Conservation (phyloP, 1,140 invertebrate genomes). For the Platyscapa corneri region DNA sequence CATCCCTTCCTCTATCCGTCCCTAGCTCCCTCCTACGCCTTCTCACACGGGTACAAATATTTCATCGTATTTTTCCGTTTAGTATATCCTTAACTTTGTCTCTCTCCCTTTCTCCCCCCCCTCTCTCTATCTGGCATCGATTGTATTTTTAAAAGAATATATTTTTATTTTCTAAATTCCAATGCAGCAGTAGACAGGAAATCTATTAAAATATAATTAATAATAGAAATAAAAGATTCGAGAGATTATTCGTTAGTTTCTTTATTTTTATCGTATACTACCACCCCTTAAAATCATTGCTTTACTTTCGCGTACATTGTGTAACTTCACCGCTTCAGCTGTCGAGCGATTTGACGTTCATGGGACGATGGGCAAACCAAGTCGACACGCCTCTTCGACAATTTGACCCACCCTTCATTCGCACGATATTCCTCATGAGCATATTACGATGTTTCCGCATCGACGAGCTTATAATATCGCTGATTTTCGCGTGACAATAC, state of each 20-base stretch:
- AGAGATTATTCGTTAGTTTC: too few relatives aligned
- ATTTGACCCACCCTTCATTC: conserved; percentile 55
- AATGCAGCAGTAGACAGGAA: too few relatives aligned
- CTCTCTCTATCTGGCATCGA: not conserved
- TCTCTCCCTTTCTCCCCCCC: not conserved
- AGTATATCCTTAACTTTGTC: not conserved
- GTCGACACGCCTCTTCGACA: conserved; percentile 42
- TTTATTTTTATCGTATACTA: too few relatives aligned
- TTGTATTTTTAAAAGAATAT: not conserved
- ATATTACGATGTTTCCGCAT: conserved; percentile 41
- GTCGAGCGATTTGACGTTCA: conserved; percentile 62
- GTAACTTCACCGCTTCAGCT: conserved; percentile 35
- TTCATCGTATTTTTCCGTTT: too few relatives aligned
- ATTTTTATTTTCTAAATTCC: not conserved
- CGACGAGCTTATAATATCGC: conserved; percentile 19
- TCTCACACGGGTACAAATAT: not conserved
- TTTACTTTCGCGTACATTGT: too few relatives aligned
- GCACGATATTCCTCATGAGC: conserved; percentile 44
- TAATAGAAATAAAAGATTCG: too few relatives aligned
- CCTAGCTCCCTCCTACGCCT: not conserved
- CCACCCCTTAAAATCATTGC: too few relatives aligned
- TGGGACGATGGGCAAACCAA: conserved; percentile 65
- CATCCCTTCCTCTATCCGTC: not conserved
- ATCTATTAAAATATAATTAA: too few relatives aligned
- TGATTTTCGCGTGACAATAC: conserved; percentile 25